A percentile compares a stretch with the other conserved stretches of the same genome.
Conservation (phyloP, 2,888 invertebrate genomes). For the Cerastis leucographa region DNA sequence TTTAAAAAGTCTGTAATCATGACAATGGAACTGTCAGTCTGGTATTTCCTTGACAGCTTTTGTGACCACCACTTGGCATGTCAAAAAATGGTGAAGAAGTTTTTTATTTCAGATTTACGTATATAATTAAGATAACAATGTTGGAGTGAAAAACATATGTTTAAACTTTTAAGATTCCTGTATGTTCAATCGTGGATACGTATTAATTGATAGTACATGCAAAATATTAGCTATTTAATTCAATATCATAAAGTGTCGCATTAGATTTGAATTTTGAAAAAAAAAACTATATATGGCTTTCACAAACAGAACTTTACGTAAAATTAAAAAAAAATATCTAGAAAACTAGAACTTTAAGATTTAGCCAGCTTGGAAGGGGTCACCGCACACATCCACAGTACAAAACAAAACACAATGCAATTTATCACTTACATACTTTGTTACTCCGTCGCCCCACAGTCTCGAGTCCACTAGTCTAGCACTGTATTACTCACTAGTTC, state of each 20-base stretch:
- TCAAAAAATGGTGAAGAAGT: constrained; percentile 2
- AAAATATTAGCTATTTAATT: too few relatives aligned
- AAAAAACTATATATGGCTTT: too few relatives aligned
- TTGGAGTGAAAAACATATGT: too few relatives aligned
- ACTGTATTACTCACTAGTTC: constrained; percentile 1
- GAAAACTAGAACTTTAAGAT: background rate
- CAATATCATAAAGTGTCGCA: too few relatives aligned
- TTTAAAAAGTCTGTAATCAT: constrained; percentile 18
- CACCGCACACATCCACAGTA: constrained; percentile 2
- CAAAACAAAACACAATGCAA: constrained; percentile 28
- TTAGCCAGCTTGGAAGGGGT: background rate
- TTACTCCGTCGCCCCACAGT: constrained; percentile 42
- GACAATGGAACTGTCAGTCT: constrained; percentile 23
- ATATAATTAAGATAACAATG: constrained; percentile 31
- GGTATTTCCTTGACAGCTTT: constrained; percentile 9
- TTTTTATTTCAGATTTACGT: background rate
- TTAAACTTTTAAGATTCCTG: too few relatives aligned
- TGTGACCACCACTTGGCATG: background rate
- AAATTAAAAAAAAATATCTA: too few relatives aligned
- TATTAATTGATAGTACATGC: too few relatives aligned
- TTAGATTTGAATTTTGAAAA: too few relatives aligned
- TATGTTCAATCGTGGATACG: too few relatives aligned
- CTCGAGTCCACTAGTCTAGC: background rate
- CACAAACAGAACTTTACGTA: too few relatives aligned
- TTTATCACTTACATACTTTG: constrained; percentile 39